A percentile compares a stretch with the other conserved stretches of the same genome.
Conservation (phyloP, 2,888 invertebrate species). For the Alviniconcha strummeri region DNA sequence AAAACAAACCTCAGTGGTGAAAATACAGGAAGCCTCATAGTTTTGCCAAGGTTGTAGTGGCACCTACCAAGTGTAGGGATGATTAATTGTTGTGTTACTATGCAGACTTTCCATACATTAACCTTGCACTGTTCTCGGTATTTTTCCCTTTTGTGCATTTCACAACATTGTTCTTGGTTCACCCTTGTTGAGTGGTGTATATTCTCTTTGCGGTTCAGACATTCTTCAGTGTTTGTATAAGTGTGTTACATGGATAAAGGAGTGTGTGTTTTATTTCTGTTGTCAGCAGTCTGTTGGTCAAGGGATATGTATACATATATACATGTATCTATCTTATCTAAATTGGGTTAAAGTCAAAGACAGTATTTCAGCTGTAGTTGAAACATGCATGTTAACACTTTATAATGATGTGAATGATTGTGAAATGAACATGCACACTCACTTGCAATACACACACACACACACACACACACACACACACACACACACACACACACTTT, state of each 20-base stretch:
- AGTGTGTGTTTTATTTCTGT: neutral
- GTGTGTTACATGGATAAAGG: neutral
- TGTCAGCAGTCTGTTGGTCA: no score
- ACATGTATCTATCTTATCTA: no score
- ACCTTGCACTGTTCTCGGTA: neutral
- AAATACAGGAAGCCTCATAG: neutral
- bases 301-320: no score
- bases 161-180: neutral
- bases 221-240: neutral
- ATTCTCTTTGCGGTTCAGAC: neutral
- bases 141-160: neutral
- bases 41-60: neutral
- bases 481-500: no score
- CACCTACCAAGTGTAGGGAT: neutral
- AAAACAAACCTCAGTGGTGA: neutral
- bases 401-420: no score
- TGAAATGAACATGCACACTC: no score
- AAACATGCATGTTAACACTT: no score
- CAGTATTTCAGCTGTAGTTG: no score
- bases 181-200: neutral
- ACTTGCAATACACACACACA: no score
- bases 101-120: slow-evolving; percentile 8
- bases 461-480: no score
- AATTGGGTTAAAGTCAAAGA: no score
- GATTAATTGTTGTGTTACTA: slow-evolving; percentile 5